A percentile compares a stretch with the other conserved stretches of the same genome.
phyloP scores from a whole-genome alignment of 2,113 vertebrate genomes.

The Ceratotherium simum region DNA sequence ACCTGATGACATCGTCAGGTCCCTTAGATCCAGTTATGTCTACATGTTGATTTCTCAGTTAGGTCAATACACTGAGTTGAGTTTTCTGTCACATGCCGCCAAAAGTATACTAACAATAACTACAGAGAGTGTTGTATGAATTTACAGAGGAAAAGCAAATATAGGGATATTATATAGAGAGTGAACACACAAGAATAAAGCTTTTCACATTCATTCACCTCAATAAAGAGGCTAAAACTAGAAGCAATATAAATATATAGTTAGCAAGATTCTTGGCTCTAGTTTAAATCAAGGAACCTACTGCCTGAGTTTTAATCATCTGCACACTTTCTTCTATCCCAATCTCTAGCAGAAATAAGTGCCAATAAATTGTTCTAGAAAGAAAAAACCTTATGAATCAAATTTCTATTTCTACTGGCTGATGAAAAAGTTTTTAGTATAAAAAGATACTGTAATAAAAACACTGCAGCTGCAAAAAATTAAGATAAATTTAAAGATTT shows the following conservation, averaged over 20 bases:
- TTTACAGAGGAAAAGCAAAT: constrained; percentile 8
- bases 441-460: constrained; percentile 42
- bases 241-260: neutral
- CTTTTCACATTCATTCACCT: constrained; percentile 19
- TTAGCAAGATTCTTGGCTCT: constrained; percentile 4
- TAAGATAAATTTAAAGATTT: constrained; percentile 45
- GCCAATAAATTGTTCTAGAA: constrained; percentile 30
- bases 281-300: constrained; percentile 14
- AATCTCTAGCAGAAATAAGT: constrained; percentile 48
- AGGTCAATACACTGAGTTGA: neutral
- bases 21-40: neutral
- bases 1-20: neutral
- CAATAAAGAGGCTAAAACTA: constrained; percentile 16
- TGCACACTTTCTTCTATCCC: neutral
- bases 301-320: constrained; percentile 49
- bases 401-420: constrained; percentile 58
- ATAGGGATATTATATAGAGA: neutral
- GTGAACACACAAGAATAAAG: neutral
- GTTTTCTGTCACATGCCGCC: neutral
- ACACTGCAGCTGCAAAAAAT: constrained; percentile 47
- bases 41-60: neutral
- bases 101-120: neutral
- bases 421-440: constrained; percentile 44
- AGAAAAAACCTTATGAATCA: neutral
- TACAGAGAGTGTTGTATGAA: neutral